Evolutionary conservation across 2,888 invertebrate genomes (phyloP).

Genomic region (Fabriciana adippe): DNA sequence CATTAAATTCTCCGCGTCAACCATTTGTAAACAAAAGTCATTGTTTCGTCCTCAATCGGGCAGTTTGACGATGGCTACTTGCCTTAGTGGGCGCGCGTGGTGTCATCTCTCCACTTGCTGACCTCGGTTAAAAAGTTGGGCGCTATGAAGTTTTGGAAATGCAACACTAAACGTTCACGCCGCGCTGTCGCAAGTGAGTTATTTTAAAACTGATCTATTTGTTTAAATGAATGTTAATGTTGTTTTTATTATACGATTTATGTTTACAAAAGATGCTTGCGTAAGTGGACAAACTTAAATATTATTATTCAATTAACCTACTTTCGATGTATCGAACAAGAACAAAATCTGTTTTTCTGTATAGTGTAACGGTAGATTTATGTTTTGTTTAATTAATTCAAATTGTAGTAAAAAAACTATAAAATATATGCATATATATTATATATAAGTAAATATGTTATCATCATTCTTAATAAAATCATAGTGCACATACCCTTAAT

Average conservation of each 20-base stretch:
- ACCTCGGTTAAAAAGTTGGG: constrained; percentile 43
- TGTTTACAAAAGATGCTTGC: constrained; percentile 16
- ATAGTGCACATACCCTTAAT: background rate
- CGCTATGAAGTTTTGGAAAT: constrained; percentile 78
- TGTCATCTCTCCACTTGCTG: constrained; percentile 53
- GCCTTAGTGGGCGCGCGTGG: constrained; percentile 64
- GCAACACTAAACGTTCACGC: constrained; percentile 61
- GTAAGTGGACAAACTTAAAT: constrained; percentile 10
- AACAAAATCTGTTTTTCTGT: background rate
- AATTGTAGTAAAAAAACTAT: too few relatives aligned
- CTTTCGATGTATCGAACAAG: constrained; percentile 3
- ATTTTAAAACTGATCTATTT: background rate
- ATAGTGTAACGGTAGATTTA: background rate
- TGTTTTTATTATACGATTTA: background rate
- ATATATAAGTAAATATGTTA: background rate
- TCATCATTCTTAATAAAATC: background rate
- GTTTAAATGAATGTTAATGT: background rate
- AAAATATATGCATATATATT: too few relatives aligned
- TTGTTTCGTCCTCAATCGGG: constrained; percentile 73
- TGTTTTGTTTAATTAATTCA: background rate
- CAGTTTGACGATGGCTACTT: constrained; percentile 72
- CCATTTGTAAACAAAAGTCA: constrained; percentile 80
- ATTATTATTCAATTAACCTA: constrained; percentile 17
- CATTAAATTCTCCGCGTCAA: constrained; percentile 71
- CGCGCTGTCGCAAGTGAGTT: constrained; percentile 43